A percentile compares a stretch with the other conserved stretches of the same genome.
Evolutionary conservation across 2,113 vertebrate genomes (phyloP).

Genomic region (Emydocephalus ijimae): DNA sequence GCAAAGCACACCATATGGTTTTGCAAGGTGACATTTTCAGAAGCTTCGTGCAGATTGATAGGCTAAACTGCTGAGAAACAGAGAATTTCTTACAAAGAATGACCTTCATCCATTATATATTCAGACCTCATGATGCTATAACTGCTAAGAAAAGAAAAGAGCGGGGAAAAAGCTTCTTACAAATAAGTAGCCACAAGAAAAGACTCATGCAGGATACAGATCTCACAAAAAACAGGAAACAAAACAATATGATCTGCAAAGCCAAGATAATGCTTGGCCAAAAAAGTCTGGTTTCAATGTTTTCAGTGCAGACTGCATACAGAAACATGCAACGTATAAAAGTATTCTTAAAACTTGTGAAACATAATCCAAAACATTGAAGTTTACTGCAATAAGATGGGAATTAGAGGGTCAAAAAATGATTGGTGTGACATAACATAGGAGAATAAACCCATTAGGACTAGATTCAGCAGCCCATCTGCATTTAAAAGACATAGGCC

Average conservation of each 20-base stretch:
- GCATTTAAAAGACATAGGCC: no score
- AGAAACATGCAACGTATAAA: not conserved
- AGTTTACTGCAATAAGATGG: not conserved
- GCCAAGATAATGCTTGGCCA: not conserved
- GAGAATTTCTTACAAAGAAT: slow-evolving; percentile 34
- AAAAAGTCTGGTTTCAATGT: slow-evolving; percentile 2
- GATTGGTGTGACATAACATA: no score
- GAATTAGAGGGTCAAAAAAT: not conserved
- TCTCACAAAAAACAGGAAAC: slow-evolving; percentile 27
- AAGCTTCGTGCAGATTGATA: slow-evolving; percentile 44
- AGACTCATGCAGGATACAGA: not conserved
- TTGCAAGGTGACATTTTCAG: slow-evolving; percentile 61
- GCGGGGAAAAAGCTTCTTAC: not conserved
- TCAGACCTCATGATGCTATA: slow-evolving; percentile 29
- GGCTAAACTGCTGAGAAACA: slow-evolving; percentile 45
- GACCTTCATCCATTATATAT: slow-evolving; percentile 38
- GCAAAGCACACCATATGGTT: slow-evolving; percentile 6
- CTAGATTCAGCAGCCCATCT: no score
- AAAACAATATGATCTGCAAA: slow-evolving; percentile 22
- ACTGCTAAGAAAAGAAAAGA: slow-evolving; percentile 1
- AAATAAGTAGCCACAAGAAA: not conserved
- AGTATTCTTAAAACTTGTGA: not conserved
- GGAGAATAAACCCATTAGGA: no score
- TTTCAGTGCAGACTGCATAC: not conserved
- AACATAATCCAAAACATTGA: not conserved